These are phyloP conservation scores for Rhea americana DNA, from an alignment of 2,113 vertebrate species.

Conservation along the genomic window DNA sequence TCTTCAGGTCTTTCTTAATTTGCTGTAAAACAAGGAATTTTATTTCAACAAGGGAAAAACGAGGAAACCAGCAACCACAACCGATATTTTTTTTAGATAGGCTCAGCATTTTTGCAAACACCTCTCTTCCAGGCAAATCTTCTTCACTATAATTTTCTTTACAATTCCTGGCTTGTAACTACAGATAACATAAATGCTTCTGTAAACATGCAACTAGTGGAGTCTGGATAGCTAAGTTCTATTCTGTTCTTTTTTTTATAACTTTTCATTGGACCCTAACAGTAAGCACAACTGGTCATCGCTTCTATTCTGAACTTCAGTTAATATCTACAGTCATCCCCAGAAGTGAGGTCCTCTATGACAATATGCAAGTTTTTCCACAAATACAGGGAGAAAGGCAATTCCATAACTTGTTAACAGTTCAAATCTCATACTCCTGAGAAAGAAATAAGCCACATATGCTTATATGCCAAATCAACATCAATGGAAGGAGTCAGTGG, in stretches of 20 bases:
- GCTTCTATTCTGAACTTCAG: neutral
- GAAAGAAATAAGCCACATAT: neutral
- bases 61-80: neutral
- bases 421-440: neutral
- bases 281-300: neutral
- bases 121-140: neutral
- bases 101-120: neutral
- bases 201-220: neutral
- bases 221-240: neutral
- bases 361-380: neutral
- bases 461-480: neutral
- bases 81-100: neutral
- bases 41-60: neutral
- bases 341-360: neutral
- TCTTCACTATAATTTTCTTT: neutral
- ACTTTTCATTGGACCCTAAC: neutral
- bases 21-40: conserved; percentile 74
- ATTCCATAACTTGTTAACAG: neutral
- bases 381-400: neutral
- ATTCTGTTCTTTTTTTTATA: neutral
- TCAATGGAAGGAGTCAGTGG: neutral
- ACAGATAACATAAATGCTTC: neutral
- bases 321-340: neutral
- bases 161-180: neutral
- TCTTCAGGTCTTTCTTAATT: conserved; percentile 99